Evolutionary conservation across 2,888 invertebrate species (phyloP), one percentile per base, ranked within the genome.

Genomic region (Ceriagrion tenellum): DNA sequence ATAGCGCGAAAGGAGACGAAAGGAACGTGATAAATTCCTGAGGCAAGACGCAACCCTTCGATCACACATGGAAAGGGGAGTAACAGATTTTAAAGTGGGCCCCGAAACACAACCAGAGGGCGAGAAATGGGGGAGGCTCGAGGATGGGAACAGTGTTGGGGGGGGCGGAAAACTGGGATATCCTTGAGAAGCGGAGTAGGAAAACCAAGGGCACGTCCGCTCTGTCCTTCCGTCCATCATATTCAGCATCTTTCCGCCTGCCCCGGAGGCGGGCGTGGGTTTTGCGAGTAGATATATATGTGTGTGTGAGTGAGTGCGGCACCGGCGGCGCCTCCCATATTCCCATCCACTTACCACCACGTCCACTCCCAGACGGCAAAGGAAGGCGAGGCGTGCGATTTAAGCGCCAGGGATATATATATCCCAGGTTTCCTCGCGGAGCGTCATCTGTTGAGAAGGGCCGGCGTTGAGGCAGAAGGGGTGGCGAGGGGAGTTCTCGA

Each of bases 381-480:
- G 69, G 20, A 69, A 69, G 81, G 81, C 81, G n/a, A 69, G 69
- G 4, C 26, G 59, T 59, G 59, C 69, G 81, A 81, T 81, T 81
- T 81, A 81, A 23, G 81, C 81, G 81, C 81, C 35, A 1, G 35
- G 81, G 81, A 81, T 81, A 81, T 47, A n/a, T 74, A 81, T 81
- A 35, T 81, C 81, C 30, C 81, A 35, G 81, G 81, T 35, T n/a
- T 35, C 16, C 81, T 81, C 16, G 81, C 81, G 81, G 81, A 35
- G 81, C 81, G 81, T 81, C 81, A 81, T 81, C 81, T 81, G 81
- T 81, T 81, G 81, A 81, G 81, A 81, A 81, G 81, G 81, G 81
- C 81, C 81, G 13, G 35, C 35, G 26, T 47, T 47, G 47, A 8
- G 47, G 47, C 30, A 16, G 35, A 6, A 13, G 81, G 81, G 81